Conservation (phyloP, 2,888 invertebrate genomes). For the Drosophila rubida region DNA sequence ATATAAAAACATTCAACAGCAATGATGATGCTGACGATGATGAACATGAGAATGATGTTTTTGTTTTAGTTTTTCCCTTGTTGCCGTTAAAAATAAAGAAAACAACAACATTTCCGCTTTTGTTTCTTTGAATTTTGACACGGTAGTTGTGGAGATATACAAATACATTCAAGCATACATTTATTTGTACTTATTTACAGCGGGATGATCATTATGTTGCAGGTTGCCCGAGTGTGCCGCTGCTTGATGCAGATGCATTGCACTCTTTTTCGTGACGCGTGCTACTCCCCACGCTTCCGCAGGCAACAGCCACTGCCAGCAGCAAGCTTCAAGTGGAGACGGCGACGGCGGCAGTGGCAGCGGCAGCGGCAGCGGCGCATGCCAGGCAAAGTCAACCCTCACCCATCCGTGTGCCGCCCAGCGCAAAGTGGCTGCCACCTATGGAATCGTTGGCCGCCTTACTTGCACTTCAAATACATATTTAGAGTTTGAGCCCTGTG, state of each 20-base stretch:
- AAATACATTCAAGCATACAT: constrained; percentile 4
- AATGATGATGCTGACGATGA: constrained; percentile 22
- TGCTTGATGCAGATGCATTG: constrained; percentile 24
- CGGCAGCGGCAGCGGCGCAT: constrained; percentile 68
- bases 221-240: constrained; percentile 44
- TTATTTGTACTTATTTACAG: constrained; percentile 16
- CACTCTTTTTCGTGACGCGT: constrained; percentile 41
- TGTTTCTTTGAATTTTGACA: constrained; percentile 79
- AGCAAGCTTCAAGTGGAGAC: constrained; percentile 51
- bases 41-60: constrained; percentile 30
- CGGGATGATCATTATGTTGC: constrained; percentile 34
- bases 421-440: constrained; percentile 76
- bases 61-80: constrained; percentile 65
- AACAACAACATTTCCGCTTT: constrained; percentile 78
- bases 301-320: constrained; percentile 30
- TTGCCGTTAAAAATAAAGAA: constrained; percentile 71
- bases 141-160: constrained; percentile 48
- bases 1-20: constrained; percentile 34
- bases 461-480: constrained; percentile 68
- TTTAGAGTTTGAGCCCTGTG: constrained; percentile 49
- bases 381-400: constrained; percentile 40
- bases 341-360: too few relatives aligned
- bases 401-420: constrained; percentile 1
- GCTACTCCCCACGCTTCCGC: constrained; percentile 16
- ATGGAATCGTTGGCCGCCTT: constrained; percentile 57